Percentiles rank a stretch among this genome's conserved stretches.
phyloP scores from a whole-genome alignment of 2,888 invertebrate genomes.

The Nysson spinosus region DNA sequence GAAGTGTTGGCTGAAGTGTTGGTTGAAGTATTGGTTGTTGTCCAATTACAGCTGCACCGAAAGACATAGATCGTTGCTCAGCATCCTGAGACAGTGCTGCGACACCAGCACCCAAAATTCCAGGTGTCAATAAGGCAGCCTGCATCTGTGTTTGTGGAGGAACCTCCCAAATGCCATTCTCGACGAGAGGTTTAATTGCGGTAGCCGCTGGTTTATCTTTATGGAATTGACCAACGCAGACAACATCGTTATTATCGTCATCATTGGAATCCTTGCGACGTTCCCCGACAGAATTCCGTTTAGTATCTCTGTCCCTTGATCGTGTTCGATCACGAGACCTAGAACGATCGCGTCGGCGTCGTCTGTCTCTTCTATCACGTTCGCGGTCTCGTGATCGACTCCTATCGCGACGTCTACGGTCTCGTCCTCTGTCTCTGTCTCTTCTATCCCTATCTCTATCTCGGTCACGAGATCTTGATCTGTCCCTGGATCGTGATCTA shows the following conservation, averaged over 20 bases:
- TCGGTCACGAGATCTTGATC: constrained; percentile 77
- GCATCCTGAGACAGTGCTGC: constrained; percentile 64
- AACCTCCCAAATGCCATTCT: constrained; percentile 75
- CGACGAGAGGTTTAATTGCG: constrained; percentile 52
- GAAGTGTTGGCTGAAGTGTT: constrained; percentile 65
- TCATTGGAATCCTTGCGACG: constrained; percentile 63
- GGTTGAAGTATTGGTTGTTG: constrained; percentile 63
- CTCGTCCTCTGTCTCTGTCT: constrained; percentile 78
- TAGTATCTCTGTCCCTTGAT: constrained; percentile 78
- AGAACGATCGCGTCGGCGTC: constrained; percentile 79
- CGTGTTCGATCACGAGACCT: constrained; percentile 79
- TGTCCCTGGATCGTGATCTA: constrained; percentile 79
- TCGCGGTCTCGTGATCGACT: constrained; percentile 78
- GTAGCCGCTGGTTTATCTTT: constrained; percentile 63
- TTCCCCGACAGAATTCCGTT: constrained; percentile 63
- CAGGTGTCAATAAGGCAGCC: constrained; percentile 68
- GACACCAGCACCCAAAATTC: constrained; percentile 68
- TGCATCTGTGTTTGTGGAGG: constrained; percentile 74
- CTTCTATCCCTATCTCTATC: constrained; percentile 78
- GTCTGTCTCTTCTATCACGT: constrained; percentile 75
- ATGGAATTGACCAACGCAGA: constrained; percentile 74
- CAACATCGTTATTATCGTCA: constrained; percentile 72
- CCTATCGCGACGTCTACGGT: constrained; percentile 78
- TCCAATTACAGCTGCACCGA: constrained; percentile 55
- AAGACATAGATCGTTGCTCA: constrained; percentile 55